Base-by-base conservation (phyloP, 1,140 invertebrate genomes). In the Papilio polytes region DNA sequence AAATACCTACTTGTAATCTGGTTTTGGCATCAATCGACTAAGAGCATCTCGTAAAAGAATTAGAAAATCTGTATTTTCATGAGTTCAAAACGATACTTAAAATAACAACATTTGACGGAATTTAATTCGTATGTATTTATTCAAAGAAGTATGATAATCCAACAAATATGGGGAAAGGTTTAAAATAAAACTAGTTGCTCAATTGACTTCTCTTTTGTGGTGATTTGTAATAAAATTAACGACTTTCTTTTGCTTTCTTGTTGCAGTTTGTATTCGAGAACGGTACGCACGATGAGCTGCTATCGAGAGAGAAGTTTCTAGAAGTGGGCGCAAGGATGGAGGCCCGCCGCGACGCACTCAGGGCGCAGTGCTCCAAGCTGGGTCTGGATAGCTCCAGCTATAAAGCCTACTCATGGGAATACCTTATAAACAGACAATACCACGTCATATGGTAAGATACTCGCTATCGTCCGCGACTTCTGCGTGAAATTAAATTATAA, bases 401-500 rank as follows among this genome's bases (percentile, higher is more conserved):
- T 20, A 95, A 94, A 80, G 91, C 94, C 8, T 97, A 98, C 85
- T 96, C 98, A 3, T 98, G 97, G 98, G 97, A 98, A 89, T 98
- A 98, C 88, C 96, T 98, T 84, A 97, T 98, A 84, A 97, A 97
- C 91, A 96, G 96, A 85, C 96, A 97, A 87, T 96, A 98, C 90
- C 97, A 97, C 87, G 95, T 98, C 73, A 97, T 98, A 87, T 98
- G 98, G 96, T 95, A 82, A 94, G 91, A 53, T 46, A 41, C 12
- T 15, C 13, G 6, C 6, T 31, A 22, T 31, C 22, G 20, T 3
- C 10, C 10, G 10, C 9, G n/a, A 20, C 56, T 59, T 22, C n/a
- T 59, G 56, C 18, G 15, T 7, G 18, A 7, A 56, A 56, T 56
- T 48, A 20, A 20, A 20, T 56, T 56, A 8, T 8, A 9, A 56